Evolutionary conservation across 2,113 vertebrate genomes (phyloP).

Genomic region (Oncorhynchus keta): DNA sequence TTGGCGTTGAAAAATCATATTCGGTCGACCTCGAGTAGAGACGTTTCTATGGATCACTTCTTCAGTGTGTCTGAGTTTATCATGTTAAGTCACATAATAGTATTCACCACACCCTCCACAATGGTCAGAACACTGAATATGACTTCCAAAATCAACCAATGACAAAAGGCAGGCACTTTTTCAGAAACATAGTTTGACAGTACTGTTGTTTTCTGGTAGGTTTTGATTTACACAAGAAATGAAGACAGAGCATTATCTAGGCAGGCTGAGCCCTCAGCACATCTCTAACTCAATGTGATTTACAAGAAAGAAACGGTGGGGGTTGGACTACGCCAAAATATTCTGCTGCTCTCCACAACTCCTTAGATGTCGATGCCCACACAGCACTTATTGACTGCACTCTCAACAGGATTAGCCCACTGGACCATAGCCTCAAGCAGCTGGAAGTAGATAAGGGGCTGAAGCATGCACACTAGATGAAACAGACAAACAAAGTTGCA

Average conservation of each 20-base stretch:
- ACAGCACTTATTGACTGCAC: slow-evolving; percentile 58
- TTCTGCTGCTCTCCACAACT: slow-evolving; percentile 41
- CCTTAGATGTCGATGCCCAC: slow-evolving; percentile 33
- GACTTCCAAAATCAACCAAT: neutral
- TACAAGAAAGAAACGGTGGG: slow-evolving; percentile 2
- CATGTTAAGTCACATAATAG: neutral
- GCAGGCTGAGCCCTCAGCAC: slow-evolving; percentile 4
- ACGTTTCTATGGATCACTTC: neutral
- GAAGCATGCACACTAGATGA: neutral
- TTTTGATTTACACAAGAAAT: slow-evolving; percentile 11
- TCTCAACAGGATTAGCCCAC: slow-evolving; percentile 42
- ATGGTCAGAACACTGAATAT: neutral
- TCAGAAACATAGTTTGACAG: neutral
- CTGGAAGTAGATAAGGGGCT: slow-evolving; percentile 22
- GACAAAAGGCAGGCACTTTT: neutral
- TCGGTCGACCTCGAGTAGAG: too few relatives aligned
- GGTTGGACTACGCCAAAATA: slow-evolving; percentile 25
- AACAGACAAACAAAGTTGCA: neutral
- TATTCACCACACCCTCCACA: neutral
- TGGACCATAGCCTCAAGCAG: slow-evolving; percentile 33
- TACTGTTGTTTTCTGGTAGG: neutral
- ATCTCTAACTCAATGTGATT: slow-evolving; percentile 10
- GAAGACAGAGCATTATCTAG: neutral
- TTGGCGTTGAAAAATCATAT: too few relatives aligned
- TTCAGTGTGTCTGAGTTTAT: neutral